Base-by-base conservation (phyloP, 2,797 vertebrate genomes). In the Podarcis siculus region DNA sequence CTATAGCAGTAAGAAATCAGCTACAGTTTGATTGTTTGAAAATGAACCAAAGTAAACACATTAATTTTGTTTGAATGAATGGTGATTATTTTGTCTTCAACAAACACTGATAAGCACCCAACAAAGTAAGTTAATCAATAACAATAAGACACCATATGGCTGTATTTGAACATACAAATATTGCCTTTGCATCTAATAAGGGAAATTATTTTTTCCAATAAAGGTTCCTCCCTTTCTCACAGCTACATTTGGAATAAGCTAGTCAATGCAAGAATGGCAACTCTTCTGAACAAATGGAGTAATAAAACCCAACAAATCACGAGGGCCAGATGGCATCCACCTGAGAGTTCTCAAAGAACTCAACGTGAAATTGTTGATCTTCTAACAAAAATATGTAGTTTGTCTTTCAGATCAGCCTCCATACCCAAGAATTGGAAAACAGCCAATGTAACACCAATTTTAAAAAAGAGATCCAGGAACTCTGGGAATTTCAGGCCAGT, bases 1-100 rank as follows among this genome's bases (percentile, higher is more conserved):
- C 91, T 91, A 85, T 86, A 90, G 91, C 79, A 80, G 67, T 83
- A 85, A 91, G 81, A 93, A 92, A 90, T 82, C 32, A 42, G 30
- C 25, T 32, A 42, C 25, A 78, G 27, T 78, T 78, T 55, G 75
- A 67, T 37, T 78, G 35, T 66, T 71, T 78, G 15, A 49, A 85
- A 85, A 37, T 73, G 15, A 73, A 85, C 39, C 25, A 78, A 75
- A 71, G 21, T 23, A 39, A 27, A 13, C 32, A 83, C 64, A 88
- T 85, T 88, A 49, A 35, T 83, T 83, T 82, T 82, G 27, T 39
- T 67, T 49, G 66, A 82, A 71, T 91, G 27, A 90, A 90, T 42
- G 88, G 6, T 86, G 37, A 42, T 25, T 76, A 76, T 39, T 42
- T 37, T 64, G 15, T 2, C 35, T 76, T 64, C 27, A 39, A 35